phyloP scores from a whole-genome alignment of 2,888 invertebrate species.

The Athetis lepigone region DNA sequence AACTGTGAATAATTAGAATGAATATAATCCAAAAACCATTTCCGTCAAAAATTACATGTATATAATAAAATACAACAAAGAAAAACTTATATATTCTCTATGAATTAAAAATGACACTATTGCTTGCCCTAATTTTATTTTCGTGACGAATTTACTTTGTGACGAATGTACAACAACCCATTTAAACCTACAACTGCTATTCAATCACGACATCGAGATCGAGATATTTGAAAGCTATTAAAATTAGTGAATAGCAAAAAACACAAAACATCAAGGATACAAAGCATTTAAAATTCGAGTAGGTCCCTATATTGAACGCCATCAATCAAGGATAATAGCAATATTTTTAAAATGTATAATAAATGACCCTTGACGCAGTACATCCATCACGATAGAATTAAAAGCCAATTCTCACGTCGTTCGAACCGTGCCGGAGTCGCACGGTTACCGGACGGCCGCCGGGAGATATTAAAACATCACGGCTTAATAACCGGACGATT shows the following conservation, averaged over 20 bases:
- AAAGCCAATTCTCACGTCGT: constrained; percentile 59
- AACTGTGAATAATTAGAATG: no score
- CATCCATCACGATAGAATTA: constrained; percentile 48
- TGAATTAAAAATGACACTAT: no score
- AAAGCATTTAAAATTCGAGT: background rate
- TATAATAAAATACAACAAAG: no score
- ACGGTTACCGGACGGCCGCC: constrained; percentile 52
- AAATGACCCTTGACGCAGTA: constrained; percentile 26
- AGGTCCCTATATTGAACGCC: background rate
- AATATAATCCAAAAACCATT: no score
- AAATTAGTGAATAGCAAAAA: background rate
- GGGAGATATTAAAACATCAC: constrained; percentile 72
- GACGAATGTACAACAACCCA: no score
- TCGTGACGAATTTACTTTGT: no score
- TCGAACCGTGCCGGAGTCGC: constrained; percentile 34
- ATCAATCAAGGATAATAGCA: constrained; percentile 28
- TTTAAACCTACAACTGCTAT: no score
- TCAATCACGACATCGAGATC: no score
- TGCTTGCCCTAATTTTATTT: no score
- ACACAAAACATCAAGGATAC: background rate
- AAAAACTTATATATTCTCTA: no score
- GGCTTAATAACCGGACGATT: constrained; percentile 70
- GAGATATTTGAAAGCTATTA: no score
- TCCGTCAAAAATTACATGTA: no score
- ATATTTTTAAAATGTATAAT: constrained; percentile 27